Base-by-base conservation (phyloP, 2,888 invertebrate genomes). In the Sycophila texana region DNA sequence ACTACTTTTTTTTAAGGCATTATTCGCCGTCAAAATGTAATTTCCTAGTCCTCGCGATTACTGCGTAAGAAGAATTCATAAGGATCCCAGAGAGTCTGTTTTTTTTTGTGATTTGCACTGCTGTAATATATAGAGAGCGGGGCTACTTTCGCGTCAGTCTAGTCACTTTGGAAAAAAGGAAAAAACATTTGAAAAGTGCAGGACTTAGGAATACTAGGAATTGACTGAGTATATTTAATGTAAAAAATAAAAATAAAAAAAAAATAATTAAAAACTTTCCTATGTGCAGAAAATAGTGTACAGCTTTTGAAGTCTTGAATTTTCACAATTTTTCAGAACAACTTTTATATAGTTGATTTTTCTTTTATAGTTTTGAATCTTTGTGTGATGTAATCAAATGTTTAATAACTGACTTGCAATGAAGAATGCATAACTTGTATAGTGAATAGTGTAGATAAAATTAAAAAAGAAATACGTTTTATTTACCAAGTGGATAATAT, bases 121-220 rank as follows among this genome's bases (percentile, higher is more conserved):
- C 70, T 80, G 70, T 80, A 77, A 77, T 60, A 77, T 77, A 80
- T 77, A 80, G 77, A 39, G 7, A n/a, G 74, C 58, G 70, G 77
- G 47, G 53, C 47, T 77, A 71, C 53, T 77, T 51, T 26, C 74
- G 66, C 70, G 65, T 74, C 26, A 60, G 22, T 77, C 80, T 80
- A 80, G 80, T 80, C 80, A 74, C 60, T 74, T 63, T 68, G 39
- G 26, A 73, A 51, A 67, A 57, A 67, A 60, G 51, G 63, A 80
- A 77, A 39, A 71, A 71, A 47, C 20, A 74, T 74, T 76, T 20
- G 16, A 73, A 51, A 58, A 55, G 57, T 26, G 51, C 16, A 60
- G 22, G 14, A 57, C 58, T 73, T 51, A 5, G 39, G 70, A 58
- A 49, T 12, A 14, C 22, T 10, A 49, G 53, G 47, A 72, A 55